These are phyloP conservation scores for Hylaeus volcanicus DNA, from an alignment of 1,140 invertebrate genomes.

Conservation along the genomic window DNA sequence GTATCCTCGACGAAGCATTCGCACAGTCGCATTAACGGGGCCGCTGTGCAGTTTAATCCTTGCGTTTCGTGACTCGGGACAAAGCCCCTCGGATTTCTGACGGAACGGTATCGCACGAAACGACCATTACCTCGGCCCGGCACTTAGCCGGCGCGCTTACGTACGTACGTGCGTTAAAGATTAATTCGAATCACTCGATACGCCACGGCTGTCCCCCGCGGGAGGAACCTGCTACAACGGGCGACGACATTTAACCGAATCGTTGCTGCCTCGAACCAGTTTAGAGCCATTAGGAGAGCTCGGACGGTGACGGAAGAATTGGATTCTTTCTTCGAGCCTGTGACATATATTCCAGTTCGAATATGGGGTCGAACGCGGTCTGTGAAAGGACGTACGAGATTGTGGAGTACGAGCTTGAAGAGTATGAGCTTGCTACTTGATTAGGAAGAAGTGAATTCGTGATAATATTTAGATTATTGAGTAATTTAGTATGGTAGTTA, in stretches of 20 bases:
- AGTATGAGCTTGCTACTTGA: no score
- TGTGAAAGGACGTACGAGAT: no score
- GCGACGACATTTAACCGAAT: constrained; percentile 41
- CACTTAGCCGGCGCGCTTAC: constrained; percentile 68
- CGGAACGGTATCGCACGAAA: constrained; percentile 79
- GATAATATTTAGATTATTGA: no score
- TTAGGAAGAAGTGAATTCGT: no score
- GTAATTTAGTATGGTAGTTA: no score
- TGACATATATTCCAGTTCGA: no score
- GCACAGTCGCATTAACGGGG: constrained; percentile 72
- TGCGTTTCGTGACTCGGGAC: constrained; percentile 79
- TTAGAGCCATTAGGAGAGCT: neutral
- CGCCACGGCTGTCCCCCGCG: constrained; percentile 31
- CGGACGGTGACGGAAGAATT: neutral
- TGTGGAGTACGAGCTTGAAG: no score
- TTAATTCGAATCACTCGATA: constrained; percentile 64
- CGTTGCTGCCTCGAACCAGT: neutral
- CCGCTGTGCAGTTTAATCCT: constrained; percentile 77
- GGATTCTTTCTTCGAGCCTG: neutral
- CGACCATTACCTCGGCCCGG: constrained; percentile 75
- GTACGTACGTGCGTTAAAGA: constrained; percentile 59
- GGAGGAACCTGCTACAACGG: constrained; percentile 22
- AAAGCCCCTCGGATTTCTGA: constrained; percentile 80
- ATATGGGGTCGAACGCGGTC: no score
- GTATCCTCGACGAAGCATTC: constrained; percentile 47